Conservation (phyloP, 1,140 invertebrate genomes). For the Musca domestica region DNA sequence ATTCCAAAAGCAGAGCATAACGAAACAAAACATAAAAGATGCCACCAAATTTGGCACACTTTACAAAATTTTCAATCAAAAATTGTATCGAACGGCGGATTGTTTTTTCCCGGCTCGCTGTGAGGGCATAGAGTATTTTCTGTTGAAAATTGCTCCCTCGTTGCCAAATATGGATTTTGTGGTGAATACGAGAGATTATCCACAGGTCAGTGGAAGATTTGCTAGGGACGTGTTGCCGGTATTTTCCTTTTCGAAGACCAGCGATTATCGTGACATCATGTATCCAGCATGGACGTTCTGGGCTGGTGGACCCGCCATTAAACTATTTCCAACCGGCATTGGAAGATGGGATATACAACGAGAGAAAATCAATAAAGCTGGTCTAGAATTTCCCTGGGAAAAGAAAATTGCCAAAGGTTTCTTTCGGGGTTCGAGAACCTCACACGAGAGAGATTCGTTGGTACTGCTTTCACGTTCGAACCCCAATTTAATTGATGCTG, state of each 20-base stretch:
- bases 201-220: conserved; percentile 63
- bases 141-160: conserved; percentile 67
- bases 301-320: conserved; percentile 95
- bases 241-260: conserved; percentile 93
- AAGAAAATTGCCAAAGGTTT: conserved; percentile 76
- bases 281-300: conserved; percentile 98
- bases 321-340: conserved; percentile 86
- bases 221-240: conserved; percentile 63
- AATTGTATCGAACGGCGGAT: conserved; percentile 75
- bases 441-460: conserved; percentile 84
- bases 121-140: conserved; percentile 88
- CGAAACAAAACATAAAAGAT: conserved; percentile 64
- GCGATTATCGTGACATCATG: conserved; percentile 86
- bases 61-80: conserved; percentile 75
- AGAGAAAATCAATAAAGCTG: conserved; percentile 66
- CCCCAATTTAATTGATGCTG: conserved; percentile 82
- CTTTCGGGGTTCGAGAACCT: conserved; percentile 93
- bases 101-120: conserved; percentile 93
- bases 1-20: conserved; percentile 67
- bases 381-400: conserved; percentile 73
- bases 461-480: conserved; percentile 77
- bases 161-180: conserved; percentile 84
- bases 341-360: conserved; percentile 89
- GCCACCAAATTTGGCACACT: conserved; percentile 62
- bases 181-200: conserved; percentile 90